Evolutionary conservation across 2,888 invertebrate genomes (phyloP), one percentile per base, ranked within the genome.

Genomic region (Lacanobia wlatinum): DNA sequence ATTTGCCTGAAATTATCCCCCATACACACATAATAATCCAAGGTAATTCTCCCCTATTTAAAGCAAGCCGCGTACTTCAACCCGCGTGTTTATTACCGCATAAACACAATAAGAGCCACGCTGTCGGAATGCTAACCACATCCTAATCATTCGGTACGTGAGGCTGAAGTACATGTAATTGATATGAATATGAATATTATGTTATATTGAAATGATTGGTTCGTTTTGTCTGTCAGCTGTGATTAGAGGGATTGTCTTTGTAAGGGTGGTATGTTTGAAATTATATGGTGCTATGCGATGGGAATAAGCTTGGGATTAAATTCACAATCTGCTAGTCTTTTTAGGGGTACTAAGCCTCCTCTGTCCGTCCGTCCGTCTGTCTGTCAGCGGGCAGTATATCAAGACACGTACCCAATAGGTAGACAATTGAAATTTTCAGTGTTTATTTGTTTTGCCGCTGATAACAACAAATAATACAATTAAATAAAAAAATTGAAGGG

Each of bases 171-270:
- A 28, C 50, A 55, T 66, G 59, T 83, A 80, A 80, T 80, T 80
- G 83, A 78, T 80, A 70, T 83, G 80, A 69, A 66, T 78, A 78
- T 69, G 83, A 72, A 78, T 70, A 73, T 52, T 40, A 56, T 53
- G 16, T 69, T 63, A 40, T 66, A 58, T 71, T 62, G 38, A 58
- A 60, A 79, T 62, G 53, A 58, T 63, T 40, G 34, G 48, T 68
- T 64, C 43, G 61, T 78, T 63, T n/a, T 62, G 78, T 63, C 8
- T 58, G 18, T 23, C 5, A 2, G 52, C n/a, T 43, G 18, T 76
- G 28, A 79, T 79, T 79, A 74, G 75, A 50, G 23, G 1, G 48
- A 46, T 61, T 61, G 40, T n/a, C 12, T 40, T 53, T 40, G 18
- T 43, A 3, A 10, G 8, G 16, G 10, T 40, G 40, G 28, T 46